These are phyloP conservation scores for Andricus grossulariae DNA, from an alignment of 1,140 invertebrate species.

Conservation along the genomic window DNA sequence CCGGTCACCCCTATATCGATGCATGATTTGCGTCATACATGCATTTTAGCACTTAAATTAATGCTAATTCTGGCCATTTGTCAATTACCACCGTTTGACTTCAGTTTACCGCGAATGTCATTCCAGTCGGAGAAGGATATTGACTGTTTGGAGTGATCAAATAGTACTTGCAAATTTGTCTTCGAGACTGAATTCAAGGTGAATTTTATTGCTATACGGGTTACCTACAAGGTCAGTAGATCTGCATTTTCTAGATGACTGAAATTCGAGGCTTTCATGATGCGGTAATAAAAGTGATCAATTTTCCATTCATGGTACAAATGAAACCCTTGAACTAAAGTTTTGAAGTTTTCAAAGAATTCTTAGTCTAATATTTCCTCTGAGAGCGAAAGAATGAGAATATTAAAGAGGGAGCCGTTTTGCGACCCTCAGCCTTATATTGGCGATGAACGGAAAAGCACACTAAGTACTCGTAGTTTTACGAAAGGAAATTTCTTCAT, in stretches of 20 bases:
- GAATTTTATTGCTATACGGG: background rate
- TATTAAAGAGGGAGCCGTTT: slow-evolving; percentile 46
- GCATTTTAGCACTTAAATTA: slow-evolving; percentile 50
- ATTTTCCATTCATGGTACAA: background rate
- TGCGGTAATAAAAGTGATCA: background rate
- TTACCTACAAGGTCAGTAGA: background rate
- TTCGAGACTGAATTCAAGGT: background rate
- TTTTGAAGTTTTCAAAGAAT: background rate
- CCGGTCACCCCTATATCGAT: background rate
- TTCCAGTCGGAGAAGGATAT: slow-evolving; percentile 13
- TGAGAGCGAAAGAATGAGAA: slow-evolving; percentile 11
- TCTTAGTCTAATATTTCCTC: background rate
- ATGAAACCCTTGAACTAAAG: background rate
- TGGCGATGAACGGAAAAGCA: slow-evolving; percentile 41
- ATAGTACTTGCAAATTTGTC: background rate
- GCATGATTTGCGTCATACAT: slow-evolving; percentile 52
- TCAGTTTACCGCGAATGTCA: slow-evolving; percentile 46
- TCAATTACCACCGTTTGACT: slow-evolving; percentile 57
- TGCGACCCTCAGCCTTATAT: slow-evolving; percentile 46
- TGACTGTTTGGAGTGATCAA: background rate
- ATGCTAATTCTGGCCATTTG: slow-evolving; percentile 58
- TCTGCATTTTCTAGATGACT: background rate
- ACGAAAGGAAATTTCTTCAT: background rate
- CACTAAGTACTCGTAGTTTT: background rate
- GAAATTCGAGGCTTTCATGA: background rate